Evolutionary conservation across 2,113 vertebrate species (phyloP).

Genomic region (Notarius lentiginosus): DNA sequence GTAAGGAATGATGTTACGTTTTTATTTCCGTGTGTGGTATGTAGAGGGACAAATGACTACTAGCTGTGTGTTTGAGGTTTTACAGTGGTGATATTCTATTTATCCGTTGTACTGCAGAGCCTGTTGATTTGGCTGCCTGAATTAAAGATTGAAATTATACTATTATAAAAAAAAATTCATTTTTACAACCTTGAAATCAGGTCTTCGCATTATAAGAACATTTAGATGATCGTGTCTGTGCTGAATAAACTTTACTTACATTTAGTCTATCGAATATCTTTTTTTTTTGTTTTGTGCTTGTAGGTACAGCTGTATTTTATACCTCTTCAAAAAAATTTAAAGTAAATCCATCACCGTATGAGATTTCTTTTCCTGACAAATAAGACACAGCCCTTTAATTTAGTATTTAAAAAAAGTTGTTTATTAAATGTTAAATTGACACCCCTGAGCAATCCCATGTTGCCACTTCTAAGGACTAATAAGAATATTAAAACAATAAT

Average conservation of each 20-base stretch:
- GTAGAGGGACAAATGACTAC: not conserved
- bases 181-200: not conserved
- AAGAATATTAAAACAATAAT: not conserved
- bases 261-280: not conserved
- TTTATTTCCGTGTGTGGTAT: not conserved
- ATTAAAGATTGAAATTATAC: conserved; percentile 2
- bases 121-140: not conserved
- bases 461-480: not conserved
- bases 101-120: not conserved
- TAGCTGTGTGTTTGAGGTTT: not conserved
- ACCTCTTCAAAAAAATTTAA: not conserved
- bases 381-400: not conserved
- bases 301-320: not conserved
- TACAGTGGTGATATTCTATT: conserved; percentile 4
- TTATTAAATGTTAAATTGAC: not conserved
- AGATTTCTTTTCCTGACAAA: not conserved
- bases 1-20: not conserved
- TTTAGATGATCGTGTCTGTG: not conserved
- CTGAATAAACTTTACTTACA: conserved; percentile 6
- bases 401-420: not conserved
- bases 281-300: not conserved
- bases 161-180: not conserved
- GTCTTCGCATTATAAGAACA: not conserved
- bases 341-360: not conserved
- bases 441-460: not conserved